phyloP scores from a whole-genome alignment of 2,888 invertebrate species.

The Calameuta filiformis region DNA sequence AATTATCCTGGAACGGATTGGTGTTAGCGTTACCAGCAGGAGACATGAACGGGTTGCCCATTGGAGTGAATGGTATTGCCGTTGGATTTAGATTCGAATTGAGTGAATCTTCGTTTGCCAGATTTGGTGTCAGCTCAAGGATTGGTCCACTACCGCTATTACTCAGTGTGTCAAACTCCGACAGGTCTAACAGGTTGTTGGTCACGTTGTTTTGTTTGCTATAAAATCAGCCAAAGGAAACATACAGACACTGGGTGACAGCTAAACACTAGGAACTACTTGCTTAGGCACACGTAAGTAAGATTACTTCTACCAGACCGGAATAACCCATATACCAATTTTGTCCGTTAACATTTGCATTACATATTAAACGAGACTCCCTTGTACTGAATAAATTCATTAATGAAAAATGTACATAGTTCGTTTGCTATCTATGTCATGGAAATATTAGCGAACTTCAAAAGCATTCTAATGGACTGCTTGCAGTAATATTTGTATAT shows the following conservation, averaged over 20 bases:
- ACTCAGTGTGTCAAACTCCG: slow-evolving; percentile 65
- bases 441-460: not conserved
- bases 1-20: slow-evolving; percentile 62
- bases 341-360: not conserved
- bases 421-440: not conserved
- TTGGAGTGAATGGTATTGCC: slow-evolving; percentile 60
- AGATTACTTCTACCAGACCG: not conserved
- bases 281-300: slow-evolving; percentile 26
- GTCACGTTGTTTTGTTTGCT: slow-evolving; percentile 69
- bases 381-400: not conserved
- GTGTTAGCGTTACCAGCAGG: slow-evolving; percentile 57
- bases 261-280: slow-evolving; percentile 33
- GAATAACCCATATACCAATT: not conserved
- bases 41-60: slow-evolving; percentile 56
- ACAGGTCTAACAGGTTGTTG: slow-evolving; percentile 68
- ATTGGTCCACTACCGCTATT: slow-evolving; percentile 64
- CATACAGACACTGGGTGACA: slow-evolving; percentile 47
- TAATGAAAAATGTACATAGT: not conserved
- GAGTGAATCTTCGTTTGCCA: slow-evolving; percentile 61
- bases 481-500: not conserved
- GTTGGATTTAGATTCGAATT: slow-evolving; percentile 63
- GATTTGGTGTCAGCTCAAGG: slow-evolving; percentile 58
- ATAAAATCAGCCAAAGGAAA: slow-evolving; percentile 60
- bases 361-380: not conserved
- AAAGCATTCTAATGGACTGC: not conserved